Evolutionary conservation across 2,888 invertebrate species (phyloP).

Genomic region (Hydroisotoma schaefferi): DNA sequence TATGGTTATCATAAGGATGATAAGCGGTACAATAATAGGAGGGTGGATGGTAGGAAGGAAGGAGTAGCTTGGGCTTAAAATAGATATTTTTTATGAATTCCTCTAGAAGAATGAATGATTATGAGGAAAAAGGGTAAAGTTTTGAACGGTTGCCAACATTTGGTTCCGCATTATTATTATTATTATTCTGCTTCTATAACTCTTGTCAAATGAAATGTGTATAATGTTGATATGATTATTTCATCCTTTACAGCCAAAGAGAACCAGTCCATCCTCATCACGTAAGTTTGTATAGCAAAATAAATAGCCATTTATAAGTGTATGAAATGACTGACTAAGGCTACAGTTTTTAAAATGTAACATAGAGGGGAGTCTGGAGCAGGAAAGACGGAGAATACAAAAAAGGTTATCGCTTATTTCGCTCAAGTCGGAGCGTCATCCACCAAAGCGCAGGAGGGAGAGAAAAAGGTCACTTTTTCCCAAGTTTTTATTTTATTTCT

Average conservation of each 20-base stretch:
- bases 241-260: slow-evolving; percentile 29
- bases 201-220: too few relatives aligned
- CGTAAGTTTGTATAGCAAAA: slow-evolving; percentile 63
- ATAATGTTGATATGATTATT: background rate
- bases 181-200: too few relatives aligned
- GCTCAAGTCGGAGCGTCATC: slow-evolving; percentile 92
- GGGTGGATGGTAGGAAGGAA: too few relatives aligned
- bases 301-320: background rate
- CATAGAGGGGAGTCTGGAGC: slow-evolving; percentile 95
- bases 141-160: too few relatives aligned
- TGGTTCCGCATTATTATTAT: too few relatives aligned
- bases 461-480: slow-evolving; percentile 56
- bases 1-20: background rate
- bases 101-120: too few relatives aligned
- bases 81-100: too few relatives aligned
- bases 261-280: slow-evolving; percentile 99
- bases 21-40: too few relatives aligned
- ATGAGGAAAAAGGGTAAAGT: too few relatives aligned
- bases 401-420: slow-evolving; percentile 99
- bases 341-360: too few relatives aligned
- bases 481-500: background rate
- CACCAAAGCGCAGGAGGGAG: slow-evolving; percentile 67
- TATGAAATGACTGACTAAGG: too few relatives aligned
- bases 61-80: too few relatives aligned
- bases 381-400: slow-evolving; percentile 99